Evolutionary conservation across 2,113 vertebrate species (phyloP).

Genomic region (Tetrax tetrax): DNA sequence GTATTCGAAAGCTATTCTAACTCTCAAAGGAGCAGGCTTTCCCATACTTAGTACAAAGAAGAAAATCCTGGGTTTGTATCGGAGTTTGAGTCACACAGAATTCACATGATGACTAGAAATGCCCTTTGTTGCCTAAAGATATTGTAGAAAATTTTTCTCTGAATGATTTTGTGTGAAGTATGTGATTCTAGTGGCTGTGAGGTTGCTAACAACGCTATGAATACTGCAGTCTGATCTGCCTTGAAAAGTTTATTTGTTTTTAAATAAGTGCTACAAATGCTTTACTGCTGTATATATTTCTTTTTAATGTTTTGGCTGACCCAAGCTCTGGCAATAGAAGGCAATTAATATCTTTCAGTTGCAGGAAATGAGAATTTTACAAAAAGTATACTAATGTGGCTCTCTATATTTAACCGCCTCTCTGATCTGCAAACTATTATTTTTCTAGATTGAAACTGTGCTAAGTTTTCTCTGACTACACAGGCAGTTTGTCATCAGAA

Average conservation of each 20-base stretch:
- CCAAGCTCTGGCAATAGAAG: slow-evolving; percentile 21
- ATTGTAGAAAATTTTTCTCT: background rate
- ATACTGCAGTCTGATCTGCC: slow-evolving; percentile 53
- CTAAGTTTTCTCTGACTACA: background rate
- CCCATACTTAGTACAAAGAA: slow-evolving; percentile 74
- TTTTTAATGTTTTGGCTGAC: slow-evolving; percentile 58
- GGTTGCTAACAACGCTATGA: slow-evolving; percentile 13
- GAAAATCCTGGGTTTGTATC: slow-evolving; percentile 71
- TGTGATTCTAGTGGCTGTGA: slow-evolving; percentile 45
- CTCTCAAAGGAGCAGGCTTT: slow-evolving; percentile 76
- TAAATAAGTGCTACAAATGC: slow-evolving; percentile 13
- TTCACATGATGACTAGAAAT: slow-evolving; percentile 68
- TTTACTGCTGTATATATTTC: slow-evolving; percentile 50
- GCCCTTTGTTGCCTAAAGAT: slow-evolving; percentile 56
- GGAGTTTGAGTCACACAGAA: slow-evolving; percentile 56
- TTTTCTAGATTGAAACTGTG: background rate
- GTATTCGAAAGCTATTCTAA: slow-evolving; percentile 76
- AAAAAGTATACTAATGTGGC: background rate
- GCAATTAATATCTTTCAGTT: background rate
- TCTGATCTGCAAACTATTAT: background rate
- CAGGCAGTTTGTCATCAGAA: background rate
- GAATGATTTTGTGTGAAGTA: slow-evolving; percentile 27
- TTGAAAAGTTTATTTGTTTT: slow-evolving; percentile 45
- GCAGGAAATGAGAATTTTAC: slow-evolving; percentile 29
- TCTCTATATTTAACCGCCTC: background rate